phyloP scores from a whole-genome alignment of 2,113 vertebrate species.

The Chinchilla lanigera region DNA sequence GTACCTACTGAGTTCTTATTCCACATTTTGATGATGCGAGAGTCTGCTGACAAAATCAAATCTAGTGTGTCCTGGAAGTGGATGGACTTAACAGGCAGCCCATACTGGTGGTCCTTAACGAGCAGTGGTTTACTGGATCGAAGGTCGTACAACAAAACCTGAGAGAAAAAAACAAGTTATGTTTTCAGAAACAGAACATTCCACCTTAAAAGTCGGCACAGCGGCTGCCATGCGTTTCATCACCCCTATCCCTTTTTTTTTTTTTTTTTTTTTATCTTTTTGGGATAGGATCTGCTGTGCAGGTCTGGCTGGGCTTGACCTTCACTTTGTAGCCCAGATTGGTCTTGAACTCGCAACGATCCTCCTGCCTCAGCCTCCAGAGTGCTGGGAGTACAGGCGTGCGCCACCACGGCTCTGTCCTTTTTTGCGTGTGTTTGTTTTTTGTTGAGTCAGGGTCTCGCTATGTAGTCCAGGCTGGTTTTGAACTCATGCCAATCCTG shows the following conservation, averaged over 20 bases:
- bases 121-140: slow-evolving; percentile 94
- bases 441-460: not conserved
- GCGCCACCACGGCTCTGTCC: not conserved
- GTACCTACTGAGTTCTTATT: slow-evolving; percentile 93
- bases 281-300: not conserved
- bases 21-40: slow-evolving; percentile 98
- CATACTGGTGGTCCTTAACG: slow-evolving; percentile 97
- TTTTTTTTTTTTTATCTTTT: not conserved
- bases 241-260: not conserved
- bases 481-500: not conserved
- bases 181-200: not conserved
- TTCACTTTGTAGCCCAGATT: not conserved
- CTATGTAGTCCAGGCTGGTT: not conserved
- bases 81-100: slow-evolving; percentile 94
- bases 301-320: not conserved
- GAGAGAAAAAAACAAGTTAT: slow-evolving; percentile 3
- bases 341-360: not conserved
- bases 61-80: slow-evolving; percentile 93
- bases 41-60: slow-evolving; percentile 95
- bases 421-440: too few species aligned
- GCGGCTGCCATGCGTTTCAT: not conserved
- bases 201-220: not conserved
- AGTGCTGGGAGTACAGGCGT: not conserved
- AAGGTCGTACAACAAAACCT: slow-evolving; percentile 97
- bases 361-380: not conserved